Evolutionary conservation across 2,113 vertebrate species (phyloP).

Genomic region (Perccottus glenii): DNA sequence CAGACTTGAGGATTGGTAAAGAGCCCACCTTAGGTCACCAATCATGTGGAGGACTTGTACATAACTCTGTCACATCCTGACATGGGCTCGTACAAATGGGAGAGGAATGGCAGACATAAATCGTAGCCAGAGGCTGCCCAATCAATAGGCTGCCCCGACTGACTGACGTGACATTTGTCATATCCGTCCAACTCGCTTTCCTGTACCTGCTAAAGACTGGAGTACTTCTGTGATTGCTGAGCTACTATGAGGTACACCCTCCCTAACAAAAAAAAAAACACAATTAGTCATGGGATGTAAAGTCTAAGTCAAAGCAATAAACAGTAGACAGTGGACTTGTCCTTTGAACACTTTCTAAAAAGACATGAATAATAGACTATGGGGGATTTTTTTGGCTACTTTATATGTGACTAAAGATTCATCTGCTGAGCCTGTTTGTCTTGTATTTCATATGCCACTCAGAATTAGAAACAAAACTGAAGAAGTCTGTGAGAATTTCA

Average conservation of each 20-base stretch:
- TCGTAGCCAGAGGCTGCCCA: conserved; percentile 61
- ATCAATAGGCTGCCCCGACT: conserved; percentile 70
- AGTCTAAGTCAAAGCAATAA: neutral
- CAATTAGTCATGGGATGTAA: neutral
- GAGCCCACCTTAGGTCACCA: conserved; percentile 67
- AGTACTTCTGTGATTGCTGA: conserved; percentile 25
- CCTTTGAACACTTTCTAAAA: too few species aligned
- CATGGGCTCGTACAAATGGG: conserved; percentile 71
- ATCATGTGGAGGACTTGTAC: conserved; percentile 72
- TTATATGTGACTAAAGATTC: too few species aligned
- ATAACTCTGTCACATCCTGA: conserved; percentile 77
- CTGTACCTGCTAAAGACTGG: conserved; percentile 43
- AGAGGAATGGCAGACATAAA: conserved; percentile 75
- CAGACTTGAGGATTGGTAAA: conserved; percentile 42
- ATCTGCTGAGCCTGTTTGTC: too few species aligned
- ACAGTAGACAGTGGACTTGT: too few species aligned
- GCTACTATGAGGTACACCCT: neutral
- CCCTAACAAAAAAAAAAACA: neutral
- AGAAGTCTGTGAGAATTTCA: too few species aligned
- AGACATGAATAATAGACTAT: too few species aligned
- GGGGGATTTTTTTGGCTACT: too few species aligned
- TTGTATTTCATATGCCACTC: too few species aligned
- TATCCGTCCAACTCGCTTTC: conserved; percentile 32
- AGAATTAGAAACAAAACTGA: too few species aligned
- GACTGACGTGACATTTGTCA: conserved; percentile 72